Percentiles rank a stretch among this genome's conserved stretches.
phyloP scores from a whole-genome alignment of 2,888 invertebrate species.

The Clusia tigrina region DNA sequence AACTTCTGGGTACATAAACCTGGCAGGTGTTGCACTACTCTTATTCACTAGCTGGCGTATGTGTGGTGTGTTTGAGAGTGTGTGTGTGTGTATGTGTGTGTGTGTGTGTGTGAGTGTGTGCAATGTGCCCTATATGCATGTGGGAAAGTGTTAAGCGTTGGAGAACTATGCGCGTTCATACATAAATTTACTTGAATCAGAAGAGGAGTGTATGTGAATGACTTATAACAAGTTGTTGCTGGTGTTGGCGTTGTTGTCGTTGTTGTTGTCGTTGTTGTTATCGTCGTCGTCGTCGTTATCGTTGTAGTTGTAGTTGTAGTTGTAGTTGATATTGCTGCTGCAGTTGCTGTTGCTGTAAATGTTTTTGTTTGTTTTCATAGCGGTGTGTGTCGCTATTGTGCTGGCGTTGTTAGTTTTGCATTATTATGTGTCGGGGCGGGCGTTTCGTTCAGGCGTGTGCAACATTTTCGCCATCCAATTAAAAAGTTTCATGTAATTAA shows the following conservation, averaged over 20 bases:
- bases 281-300: background rate
- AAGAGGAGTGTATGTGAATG: conserved; percentile 15
- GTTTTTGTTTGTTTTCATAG: background rate
- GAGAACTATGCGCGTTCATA: background rate
- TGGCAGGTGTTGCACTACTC: too few species aligned
- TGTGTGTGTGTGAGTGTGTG: too few species aligned
- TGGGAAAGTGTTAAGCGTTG: too few species aligned
- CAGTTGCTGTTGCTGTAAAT: too few species aligned
- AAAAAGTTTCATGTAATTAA: conserved; percentile 22
- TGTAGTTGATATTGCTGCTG: conserved; percentile 17
- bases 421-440: conserved; percentile 4
- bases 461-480: conserved; percentile 19
- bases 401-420: background rate
- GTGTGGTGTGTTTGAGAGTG: background rate
- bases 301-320: conserved; percentile 1
- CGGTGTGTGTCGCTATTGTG: background rate
- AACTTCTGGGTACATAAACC: too few species aligned
- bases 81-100: background rate
- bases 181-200: conserved; percentile 11
- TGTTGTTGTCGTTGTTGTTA: background rate
- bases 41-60: background rate
- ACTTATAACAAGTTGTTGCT: conserved; percentile 10
- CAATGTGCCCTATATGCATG: too few species aligned
- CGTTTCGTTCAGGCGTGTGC: background rate
- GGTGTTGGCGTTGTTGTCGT: background rate